Evolutionary conservation across 2,888 invertebrate genomes (phyloP), one percentile per base, ranked within the genome.

Genomic region (Nezara viridula): DNA sequence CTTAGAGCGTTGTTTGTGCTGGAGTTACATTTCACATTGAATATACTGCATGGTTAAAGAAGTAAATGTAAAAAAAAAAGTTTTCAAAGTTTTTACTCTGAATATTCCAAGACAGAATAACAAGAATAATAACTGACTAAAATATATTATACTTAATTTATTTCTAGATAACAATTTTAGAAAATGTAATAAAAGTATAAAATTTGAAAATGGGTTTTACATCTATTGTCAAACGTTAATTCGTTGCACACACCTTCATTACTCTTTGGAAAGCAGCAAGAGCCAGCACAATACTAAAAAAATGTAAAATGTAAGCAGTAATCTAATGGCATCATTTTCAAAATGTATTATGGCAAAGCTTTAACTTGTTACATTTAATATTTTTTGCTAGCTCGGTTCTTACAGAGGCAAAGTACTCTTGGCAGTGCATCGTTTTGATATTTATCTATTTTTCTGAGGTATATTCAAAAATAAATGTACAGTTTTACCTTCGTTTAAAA

Each of bases 101-200:
- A 19, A 73, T 32, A 32, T 21, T 86, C 40, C 50, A 50, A 32
- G 50, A 37, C 37, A 19, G 37, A 73, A 73, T 73, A 73, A 73
- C 32, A 37, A 73, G 32, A 81, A 81, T 47, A 81, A 85, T 27
- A 50, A 6, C 9, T 86, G 52, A 50, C 37, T 50, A 86, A 85
- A 86, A 86, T 37, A 52, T 52, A 47, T 86, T 47, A 81, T 81
- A 32, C 50, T 86, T 32, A 47, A 88, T 88, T 88, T 47, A 88
- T 73, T 27, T 88, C 40, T 88, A 47, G 44, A 55, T 40, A 87
- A 87, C 50, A 52, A 86, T 66, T 73, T 88, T 88, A 73, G 81
- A 88, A 88, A 88, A 88, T 44, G 49, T 88, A 47, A 49, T 88
- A 88, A 88, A 87, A 88, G 73, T 88, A 88, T 88, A 88, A 88